phyloP scores from a whole-genome alignment of 2,797 vertebrate genomes.

The Pangasius krempfi region DNA sequence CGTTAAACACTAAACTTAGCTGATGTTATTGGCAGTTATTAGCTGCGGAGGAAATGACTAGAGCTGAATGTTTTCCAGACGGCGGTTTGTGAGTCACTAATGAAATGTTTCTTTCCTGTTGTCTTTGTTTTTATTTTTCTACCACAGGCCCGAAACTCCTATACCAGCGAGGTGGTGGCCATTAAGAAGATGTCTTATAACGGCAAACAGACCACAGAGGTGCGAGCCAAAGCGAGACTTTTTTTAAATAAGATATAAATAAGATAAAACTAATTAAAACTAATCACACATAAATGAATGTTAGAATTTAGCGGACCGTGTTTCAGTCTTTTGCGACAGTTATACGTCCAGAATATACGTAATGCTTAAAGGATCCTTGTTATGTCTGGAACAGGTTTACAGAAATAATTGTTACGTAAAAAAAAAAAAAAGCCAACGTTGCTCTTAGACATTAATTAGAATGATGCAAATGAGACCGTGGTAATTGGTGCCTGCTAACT shows the following conservation, averaged over 20 bases:
- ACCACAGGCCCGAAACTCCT: slow-evolving; percentile 90
- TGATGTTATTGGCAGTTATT: background rate
- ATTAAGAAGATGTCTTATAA: slow-evolving; percentile 99
- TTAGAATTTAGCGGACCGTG: background rate
- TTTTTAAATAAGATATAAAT: background rate
- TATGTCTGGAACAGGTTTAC: background rate
- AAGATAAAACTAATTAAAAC: no score
- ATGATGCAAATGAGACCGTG: background rate
- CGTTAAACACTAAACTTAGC: background rate
- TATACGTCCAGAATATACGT: background rate
- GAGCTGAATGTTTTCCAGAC: background rate
- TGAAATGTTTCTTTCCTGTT: background rate
- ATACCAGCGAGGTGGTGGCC: slow-evolving; percentile 96
- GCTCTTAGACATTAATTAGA: background rate
- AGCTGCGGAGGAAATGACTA: background rate
- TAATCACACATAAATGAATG: background rate
- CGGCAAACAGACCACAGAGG: slow-evolving; percentile 96
- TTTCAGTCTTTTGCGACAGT: background rate
- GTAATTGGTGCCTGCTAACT: background rate
- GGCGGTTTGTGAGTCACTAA: background rate
- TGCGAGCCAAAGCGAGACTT: slow-evolving; percentile 63
- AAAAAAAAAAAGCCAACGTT: background rate
- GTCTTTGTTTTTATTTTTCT: background rate
- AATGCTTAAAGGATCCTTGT: background rate
- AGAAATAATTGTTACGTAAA: background rate